Evolutionary conservation across 2,797 vertebrate genomes (phyloP), one percentile per base, ranked within the genome.

Genomic region (Champsocephalus gunnari): DNA sequence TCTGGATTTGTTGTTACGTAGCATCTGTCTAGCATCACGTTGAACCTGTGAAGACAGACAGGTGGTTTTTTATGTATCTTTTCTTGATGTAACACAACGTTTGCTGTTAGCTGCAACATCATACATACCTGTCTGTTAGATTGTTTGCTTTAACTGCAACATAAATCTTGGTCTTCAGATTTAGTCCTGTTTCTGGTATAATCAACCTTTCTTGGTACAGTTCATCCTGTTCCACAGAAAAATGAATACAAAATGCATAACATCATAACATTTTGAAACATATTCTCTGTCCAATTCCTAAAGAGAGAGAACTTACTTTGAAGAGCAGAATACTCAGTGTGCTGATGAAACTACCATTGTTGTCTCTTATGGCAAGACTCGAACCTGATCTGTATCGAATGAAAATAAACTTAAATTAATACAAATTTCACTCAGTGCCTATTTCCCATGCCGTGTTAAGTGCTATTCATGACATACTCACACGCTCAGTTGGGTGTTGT

Each of bases 301-400:
- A 57, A 60, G 21, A 12, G 28, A 16, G 28, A 67, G 41, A 12
- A 24, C 92, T 90, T 91, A 95, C 95, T 38, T 2, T 32, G 69
- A 50, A 95, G 13, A 96, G 90, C 34, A 63, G 0, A 86, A 96
- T 92, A 21, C 77, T 86, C 63, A 96, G 76, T 3, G 94, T 93
- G 66, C 91, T 95, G 84, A 95, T 66, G 74, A 96, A 95, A 66
- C 83, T 95, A 1, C 94, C 94, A 9, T 94, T 95, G 38, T 93
- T 94, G 78, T 93, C 93, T 62, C 51, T 89, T 2, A 94, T 68
- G 54, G 90, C 93, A 4, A 94, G 41, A 74, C 73, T 94, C 73
- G 90, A 87, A 34, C 94, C 93, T 43, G 91, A 89, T n/a, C 95
- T 96, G 86, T 56, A 61, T 16, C n/a, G 11, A 72, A 67, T 44